Evolutionary conservation across 2,113 vertebrate species (phyloP).

Genomic region (Paradoxurus hermaphroditus): DNA sequence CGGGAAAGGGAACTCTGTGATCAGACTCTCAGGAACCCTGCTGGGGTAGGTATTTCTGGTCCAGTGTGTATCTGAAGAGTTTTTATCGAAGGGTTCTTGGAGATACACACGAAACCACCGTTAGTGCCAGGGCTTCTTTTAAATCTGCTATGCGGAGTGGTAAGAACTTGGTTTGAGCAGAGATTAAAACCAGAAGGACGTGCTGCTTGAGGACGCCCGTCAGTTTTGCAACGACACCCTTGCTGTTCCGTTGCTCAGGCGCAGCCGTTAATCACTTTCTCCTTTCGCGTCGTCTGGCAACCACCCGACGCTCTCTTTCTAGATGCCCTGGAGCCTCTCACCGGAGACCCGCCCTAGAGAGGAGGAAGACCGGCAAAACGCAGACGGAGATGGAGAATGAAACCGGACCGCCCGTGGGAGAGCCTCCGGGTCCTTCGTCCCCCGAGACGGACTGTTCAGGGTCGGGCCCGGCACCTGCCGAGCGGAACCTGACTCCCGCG

Average conservation of each 20-base stretch:
- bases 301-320: constrained; percentile 20
- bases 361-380: constrained; percentile 80
- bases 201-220: neutral
- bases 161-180: neutral
- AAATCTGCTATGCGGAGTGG: neutral
- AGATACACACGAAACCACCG: neutral
- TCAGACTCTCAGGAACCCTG: neutral
- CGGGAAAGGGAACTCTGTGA: neutral
- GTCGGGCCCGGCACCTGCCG: constrained; percentile 67
- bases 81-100: neutral
- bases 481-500: constrained; percentile 77
- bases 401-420: constrained; percentile 75
- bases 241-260: neutral
- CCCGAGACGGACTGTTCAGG: constrained; percentile 77
- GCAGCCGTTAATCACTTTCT: neutral
- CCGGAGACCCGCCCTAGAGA: constrained; percentile 88
- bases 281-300: constrained; percentile 22
- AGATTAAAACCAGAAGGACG: neutral
- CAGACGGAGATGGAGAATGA: constrained; percentile 82
- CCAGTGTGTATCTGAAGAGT: neutral
- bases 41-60: neutral
- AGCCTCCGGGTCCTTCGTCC: constrained; percentile 82
- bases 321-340: constrained; percentile 95
- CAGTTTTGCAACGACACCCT: neutral
- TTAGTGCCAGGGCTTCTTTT: neutral